A percentile compares a stretch with the other conserved stretches of the same genome.
Conservation (phyloP, 2,797 vertebrate genomes). For the Alectoris magna region DNA sequence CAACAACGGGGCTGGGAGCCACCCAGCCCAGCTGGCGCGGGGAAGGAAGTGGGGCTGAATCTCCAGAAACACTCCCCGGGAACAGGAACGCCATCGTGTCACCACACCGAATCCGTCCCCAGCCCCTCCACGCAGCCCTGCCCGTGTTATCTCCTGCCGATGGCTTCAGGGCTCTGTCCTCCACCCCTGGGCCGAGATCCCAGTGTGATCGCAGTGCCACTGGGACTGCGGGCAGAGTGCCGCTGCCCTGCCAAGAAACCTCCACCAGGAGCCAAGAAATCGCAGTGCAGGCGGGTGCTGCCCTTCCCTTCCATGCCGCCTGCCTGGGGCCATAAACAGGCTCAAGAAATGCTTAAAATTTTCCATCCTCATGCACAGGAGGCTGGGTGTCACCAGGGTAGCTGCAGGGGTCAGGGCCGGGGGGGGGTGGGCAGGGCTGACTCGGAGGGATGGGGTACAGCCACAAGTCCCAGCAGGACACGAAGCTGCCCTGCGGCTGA, state of each 20-base stretch:
- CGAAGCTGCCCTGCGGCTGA: fast-evolving
- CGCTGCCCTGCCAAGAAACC: not conserved
- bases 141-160: not conserved
- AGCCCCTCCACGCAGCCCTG: not conserved
- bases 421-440: not conserved
- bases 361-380: not conserved
- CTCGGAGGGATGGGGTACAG: not conserved
- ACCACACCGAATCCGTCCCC: not conserved
- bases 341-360: slow-evolving; percentile 24
- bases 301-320: slow-evolving; percentile 6
- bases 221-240: not conserved
- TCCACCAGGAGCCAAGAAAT: slow-evolving; percentile 33
- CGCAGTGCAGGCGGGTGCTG: not conserved
- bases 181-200: not conserved
- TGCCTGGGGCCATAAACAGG: slow-evolving; percentile 25
- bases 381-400: not conserved
- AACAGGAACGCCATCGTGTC: not conserved
- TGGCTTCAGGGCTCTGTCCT: not conserved
- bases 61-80: slow-evolving; percentile 38
- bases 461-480: fast-evolving
- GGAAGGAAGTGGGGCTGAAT: slow-evolving; percentile 60
- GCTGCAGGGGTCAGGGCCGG: not conserved
- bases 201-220: not conserved
- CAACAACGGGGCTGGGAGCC: not conserved
- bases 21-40: not conserved